phyloP scores from a whole-genome alignment of 1,140 invertebrate species.

The Psilanteris sp. region DNA sequence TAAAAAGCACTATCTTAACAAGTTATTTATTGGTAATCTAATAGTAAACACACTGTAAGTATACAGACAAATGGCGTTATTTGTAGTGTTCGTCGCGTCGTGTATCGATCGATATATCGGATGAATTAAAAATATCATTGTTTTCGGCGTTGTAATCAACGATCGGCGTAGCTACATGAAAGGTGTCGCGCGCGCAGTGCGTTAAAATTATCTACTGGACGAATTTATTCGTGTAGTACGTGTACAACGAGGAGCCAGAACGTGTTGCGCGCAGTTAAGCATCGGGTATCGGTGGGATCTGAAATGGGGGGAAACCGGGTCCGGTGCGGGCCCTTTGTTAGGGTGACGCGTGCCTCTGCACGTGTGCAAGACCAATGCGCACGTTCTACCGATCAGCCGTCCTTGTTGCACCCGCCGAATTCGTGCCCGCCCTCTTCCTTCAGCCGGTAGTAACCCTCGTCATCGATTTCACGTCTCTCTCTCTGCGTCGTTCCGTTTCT shows the following conservation, averaged over 20 bases:
- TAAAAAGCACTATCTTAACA: too few species aligned
- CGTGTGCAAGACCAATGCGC: conserved; percentile 66
- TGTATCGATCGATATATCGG: too few species aligned
- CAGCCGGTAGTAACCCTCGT: conserved; percentile 48
- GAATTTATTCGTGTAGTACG: conserved; percentile 58
- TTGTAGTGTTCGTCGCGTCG: too few species aligned
- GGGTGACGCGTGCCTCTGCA: conserved; percentile 63
- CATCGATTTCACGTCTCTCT: conserved; percentile 19
- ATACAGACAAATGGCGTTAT: too few species aligned
- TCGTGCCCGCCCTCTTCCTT: conserved; percentile 6
- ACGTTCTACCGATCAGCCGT: conserved; percentile 39
- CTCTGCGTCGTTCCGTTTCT: conserved; percentile 5
- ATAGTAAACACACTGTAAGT: too few species aligned
- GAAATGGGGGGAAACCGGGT: conserved; percentile 53
- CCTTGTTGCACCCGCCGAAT: conserved; percentile 3
- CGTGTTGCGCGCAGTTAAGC: conserved; percentile 62
- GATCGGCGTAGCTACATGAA: too few species aligned
- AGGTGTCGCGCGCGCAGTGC: too few species aligned
- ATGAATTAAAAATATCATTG: too few species aligned
- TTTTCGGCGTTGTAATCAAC: too few species aligned
- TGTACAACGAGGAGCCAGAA: conserved; percentile 54
- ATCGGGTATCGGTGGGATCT: conserved; percentile 58
- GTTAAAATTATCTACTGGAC: conserved; percentile 28
- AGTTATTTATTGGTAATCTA: too few species aligned
- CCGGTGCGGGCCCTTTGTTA: conserved; percentile 63